Evolutionary conservation across 1,140 invertebrate genomes (phyloP).

Genomic region (Pseudachorutes palmiensis): DNA sequence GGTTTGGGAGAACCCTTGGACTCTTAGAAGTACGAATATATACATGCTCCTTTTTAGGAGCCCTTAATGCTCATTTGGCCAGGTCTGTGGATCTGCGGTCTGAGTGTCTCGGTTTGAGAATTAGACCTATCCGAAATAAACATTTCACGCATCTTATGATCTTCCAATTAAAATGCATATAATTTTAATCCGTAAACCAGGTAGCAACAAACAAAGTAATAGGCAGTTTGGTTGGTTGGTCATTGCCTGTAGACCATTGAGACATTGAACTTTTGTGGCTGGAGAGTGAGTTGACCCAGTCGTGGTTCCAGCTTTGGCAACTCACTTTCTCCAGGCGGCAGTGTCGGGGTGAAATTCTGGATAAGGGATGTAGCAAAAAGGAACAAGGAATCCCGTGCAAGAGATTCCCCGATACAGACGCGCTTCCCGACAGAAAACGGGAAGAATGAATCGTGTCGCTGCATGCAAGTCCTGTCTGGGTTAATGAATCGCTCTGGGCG

Average conservation of each 20-base stretch:
- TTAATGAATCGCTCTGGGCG: conserved; percentile 46
- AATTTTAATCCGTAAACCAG: too few species aligned
- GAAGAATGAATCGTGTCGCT: neutral
- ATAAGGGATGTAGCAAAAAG: conserved; percentile 43
- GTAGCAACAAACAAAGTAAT: too few species aligned
- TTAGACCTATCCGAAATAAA: too few species aligned
- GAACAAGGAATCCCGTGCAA: conserved; percentile 45
- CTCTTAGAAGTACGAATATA: too few species aligned
- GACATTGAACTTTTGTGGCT: neutral
- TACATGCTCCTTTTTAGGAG: too few species aligned
- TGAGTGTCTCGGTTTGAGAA: too few species aligned
- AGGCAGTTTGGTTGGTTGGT: neutral
- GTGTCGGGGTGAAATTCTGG: conserved; percentile 43
- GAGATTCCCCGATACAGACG: conserved; percentile 43
- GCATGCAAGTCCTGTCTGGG: neutral
- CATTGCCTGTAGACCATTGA: neutral
- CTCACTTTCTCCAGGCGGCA: neutral
- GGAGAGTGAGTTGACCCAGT: neutral
- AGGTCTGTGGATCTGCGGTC: too few species aligned
- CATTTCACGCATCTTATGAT: too few species aligned
- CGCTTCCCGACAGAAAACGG: conserved; percentile 26
- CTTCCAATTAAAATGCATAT: too few species aligned
- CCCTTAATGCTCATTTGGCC: too few species aligned
- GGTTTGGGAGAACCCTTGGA: too few species aligned
- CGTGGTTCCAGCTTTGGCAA: neutral